A percentile compares a stretch with the other conserved stretches of the same genome.
Conservation (phyloP, 1,140 invertebrate genomes). For the Philotrypesis tridentata region DNA sequence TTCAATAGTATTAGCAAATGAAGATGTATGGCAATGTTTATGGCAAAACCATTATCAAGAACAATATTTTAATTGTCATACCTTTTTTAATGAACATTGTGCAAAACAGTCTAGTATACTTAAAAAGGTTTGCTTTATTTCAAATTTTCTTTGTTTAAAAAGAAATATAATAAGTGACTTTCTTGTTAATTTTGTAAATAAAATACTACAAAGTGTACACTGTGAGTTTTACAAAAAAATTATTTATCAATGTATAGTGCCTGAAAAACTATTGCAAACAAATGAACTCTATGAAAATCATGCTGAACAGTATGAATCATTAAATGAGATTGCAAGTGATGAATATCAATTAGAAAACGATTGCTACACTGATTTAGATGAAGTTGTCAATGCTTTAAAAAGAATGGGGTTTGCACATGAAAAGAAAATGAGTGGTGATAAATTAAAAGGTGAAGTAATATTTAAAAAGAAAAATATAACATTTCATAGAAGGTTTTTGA, state of each 20-base stretch:
- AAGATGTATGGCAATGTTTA: slow-evolving; percentile 14
- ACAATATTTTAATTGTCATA: not conserved
- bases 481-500: slow-evolving; percentile 75
- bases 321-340: not conserved
- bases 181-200: not conserved
- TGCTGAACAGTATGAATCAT: not conserved
- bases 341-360: not conserved
- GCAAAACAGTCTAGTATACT: not conserved
- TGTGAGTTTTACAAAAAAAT: not conserved
- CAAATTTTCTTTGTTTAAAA: not conserved
- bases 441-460: slow-evolving; percentile 76
- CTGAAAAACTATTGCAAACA: not conserved
- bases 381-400: slow-evolving; percentile 78
- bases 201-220: not conserved
- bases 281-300: not conserved
- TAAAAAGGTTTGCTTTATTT: not conserved
- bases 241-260: not conserved
- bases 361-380: slow-evolving; percentile 64
- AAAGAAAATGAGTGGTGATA: slow-evolving; percentile 65
- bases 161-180: not conserved
- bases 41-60: slow-evolving; percentile 27
- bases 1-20: not conserved
- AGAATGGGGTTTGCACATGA: slow-evolving; percentile 79
- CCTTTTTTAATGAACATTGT: not conserved
- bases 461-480: slow-evolving; percentile 79